These are phyloP conservation scores for Molorchus minor DNA, from an alignment of 2,888 invertebrate genomes.

Conservation along the genomic window DNA sequence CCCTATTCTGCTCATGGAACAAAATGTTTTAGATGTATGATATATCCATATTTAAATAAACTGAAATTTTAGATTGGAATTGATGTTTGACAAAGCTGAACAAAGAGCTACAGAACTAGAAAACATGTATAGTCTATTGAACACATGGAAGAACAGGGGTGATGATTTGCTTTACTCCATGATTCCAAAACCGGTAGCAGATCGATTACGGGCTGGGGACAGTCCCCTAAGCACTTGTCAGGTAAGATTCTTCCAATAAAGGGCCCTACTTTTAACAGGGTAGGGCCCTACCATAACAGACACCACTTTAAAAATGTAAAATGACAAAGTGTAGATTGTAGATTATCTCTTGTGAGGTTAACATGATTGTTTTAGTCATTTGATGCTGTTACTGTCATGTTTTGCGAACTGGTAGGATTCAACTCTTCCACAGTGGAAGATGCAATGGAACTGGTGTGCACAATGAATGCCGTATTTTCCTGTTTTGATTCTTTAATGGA, in stretches of 20 bases:
- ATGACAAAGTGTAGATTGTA: too few species aligned
- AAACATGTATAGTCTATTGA: slow-evolving; percentile 78
- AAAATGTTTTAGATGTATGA: too few species aligned
- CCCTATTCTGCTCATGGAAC: too few species aligned
- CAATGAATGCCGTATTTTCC: slow-evolving; percentile 87
- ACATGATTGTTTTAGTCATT: slow-evolving; percentile 69
- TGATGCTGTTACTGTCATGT: slow-evolving; percentile 80
- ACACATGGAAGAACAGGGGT: slow-evolving; percentile 86
- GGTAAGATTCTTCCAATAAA: slow-evolving; percentile 65
- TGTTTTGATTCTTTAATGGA: slow-evolving; percentile 86
- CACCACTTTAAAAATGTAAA: too few species aligned
- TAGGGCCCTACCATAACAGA: too few species aligned
- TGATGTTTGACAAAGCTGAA: slow-evolving; percentile 85
- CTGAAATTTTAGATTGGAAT: slow-evolving; percentile 68
- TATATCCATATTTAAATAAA: too few species aligned
- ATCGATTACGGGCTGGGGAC: slow-evolving; percentile 78
- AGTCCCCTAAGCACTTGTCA: slow-evolving; percentile 83
- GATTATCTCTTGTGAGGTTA: too few species aligned
- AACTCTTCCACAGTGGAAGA: slow-evolving; percentile 69
- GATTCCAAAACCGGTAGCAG: slow-evolving; percentile 88
- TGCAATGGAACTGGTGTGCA: slow-evolving; percentile 82
- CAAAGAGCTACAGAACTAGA: slow-evolving; percentile 81
- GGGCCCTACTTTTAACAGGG: too few species aligned
- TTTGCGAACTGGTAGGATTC: slow-evolving; percentile 75
- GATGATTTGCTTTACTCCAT: slow-evolving; percentile 90